Percentiles rank a stretch among this genome's conserved stretches.
Evolutionary conservation across 1,140 invertebrate genomes (phyloP).

Genomic region (Geopemphigus sp.): DNA sequence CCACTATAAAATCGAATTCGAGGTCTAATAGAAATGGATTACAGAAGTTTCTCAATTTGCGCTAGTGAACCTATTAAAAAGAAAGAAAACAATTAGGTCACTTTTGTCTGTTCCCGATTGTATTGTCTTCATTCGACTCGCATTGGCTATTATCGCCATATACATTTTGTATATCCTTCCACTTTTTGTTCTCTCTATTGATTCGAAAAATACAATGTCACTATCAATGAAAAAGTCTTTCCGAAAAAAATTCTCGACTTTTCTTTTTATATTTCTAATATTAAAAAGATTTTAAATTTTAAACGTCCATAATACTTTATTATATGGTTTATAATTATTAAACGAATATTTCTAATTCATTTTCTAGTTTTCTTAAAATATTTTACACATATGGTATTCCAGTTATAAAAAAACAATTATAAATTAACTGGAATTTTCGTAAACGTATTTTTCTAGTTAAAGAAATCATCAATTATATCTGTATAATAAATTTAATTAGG

Average conservation of each 20-base stretch:
- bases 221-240: not conserved
- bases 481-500: too few species aligned
- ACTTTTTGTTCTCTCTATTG: slow-evolving; percentile 11
- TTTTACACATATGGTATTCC: not conserved
- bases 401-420: too few species aligned
- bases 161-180: too few species aligned
- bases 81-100: slow-evolving; percentile 43
- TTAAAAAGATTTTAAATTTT: not conserved
- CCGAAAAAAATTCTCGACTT: not conserved
- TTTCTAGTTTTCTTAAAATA: not conserved
- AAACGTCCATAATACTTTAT: not conserved
- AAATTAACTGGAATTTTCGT: too few species aligned
- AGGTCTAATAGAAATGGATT: slow-evolving; percentile 23
- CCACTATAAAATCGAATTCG: not conserved
- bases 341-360: not conserved
- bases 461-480: too few species aligned
- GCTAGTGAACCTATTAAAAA: slow-evolving; percentile 34
- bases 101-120: not conserved
- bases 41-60: slow-evolving; percentile 43
- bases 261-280: not conserved
- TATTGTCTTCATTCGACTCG: not conserved
- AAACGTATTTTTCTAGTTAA: too few species aligned
- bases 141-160: slow-evolving; percentile 11
- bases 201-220: slow-evolving; percentile 8
- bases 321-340: not conserved